Evolutionary conservation across 2,113 vertebrate genomes (phyloP).

Genomic region (Zootoca vivipara): DNA sequence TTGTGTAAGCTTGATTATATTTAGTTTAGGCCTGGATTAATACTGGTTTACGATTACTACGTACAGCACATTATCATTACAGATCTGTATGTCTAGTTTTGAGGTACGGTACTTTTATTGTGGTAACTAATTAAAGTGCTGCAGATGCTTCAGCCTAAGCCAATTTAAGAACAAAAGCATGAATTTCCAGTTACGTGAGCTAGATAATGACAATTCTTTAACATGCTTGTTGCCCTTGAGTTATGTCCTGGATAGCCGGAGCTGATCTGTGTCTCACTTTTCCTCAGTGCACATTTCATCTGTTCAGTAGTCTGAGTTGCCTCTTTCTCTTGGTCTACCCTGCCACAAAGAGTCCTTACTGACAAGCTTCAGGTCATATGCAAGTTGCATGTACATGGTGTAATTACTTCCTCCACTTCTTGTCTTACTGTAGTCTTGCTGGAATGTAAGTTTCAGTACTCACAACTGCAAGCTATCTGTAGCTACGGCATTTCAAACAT

Average conservation of each 20-base stretch:
- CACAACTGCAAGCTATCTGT: constrained; percentile 9
- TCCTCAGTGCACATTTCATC: constrained; percentile 56
- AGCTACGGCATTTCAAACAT: background rate
- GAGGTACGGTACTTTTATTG: constrained; percentile 67
- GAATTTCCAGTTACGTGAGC: constrained; percentile 76
- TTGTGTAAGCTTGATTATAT: constrained; percentile 51
- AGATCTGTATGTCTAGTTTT: constrained; percentile 73
- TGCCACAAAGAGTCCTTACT: constrained; percentile 57
- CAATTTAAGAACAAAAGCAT: constrained; percentile 71
- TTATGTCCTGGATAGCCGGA: constrained; percentile 55
- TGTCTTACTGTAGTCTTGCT: constrained; percentile 49
- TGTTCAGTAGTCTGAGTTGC: constrained; percentile 59
- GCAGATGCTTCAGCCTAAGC: constrained; percentile 70
- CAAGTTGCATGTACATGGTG: constrained; percentile 51
- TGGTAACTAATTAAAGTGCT: constrained; percentile 77
- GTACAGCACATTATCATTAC: constrained; percentile 63
- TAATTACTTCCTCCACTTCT: constrained; percentile 61
- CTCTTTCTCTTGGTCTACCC: constrained; percentile 16
- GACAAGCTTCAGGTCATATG: constrained; percentile 66
- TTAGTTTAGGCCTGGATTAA: constrained; percentile 62
- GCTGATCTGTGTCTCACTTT: constrained; percentile 50
- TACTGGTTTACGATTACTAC: constrained; percentile 57
- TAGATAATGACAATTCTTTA: constrained; percentile 70
- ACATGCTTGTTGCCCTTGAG: constrained; percentile 60
- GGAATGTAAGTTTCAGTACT: background rate